Base-by-base conservation (phyloP, 2,113 vertebrate genomes). In the Myrmecobius fasciatus region DNA sequence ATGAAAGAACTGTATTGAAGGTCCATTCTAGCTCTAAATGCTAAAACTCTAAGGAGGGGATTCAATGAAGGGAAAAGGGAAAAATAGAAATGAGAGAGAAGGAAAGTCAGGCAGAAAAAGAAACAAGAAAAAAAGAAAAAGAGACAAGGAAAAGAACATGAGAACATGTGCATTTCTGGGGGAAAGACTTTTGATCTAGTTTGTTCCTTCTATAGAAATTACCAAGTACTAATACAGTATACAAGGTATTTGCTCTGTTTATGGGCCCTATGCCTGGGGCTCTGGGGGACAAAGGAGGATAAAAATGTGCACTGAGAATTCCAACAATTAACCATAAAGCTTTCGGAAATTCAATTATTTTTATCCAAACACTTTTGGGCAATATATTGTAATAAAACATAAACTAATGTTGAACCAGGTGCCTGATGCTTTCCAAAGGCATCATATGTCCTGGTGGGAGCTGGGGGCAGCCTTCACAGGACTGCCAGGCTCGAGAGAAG, bases 311-410 rank as follows among this genome's bases (percentile, higher is more conserved):
- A 94, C 93, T 46, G 89, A 98, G 96, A 96, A 97, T 96, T 97
- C 97, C 53, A 96, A 95, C 36, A 47, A 98, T 97, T 97, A 98
- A 97, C 90, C 89, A 98, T 89, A 96, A 96, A 97, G 93, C 93
- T 93, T 95, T 91, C 22, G 8, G 96, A 97, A 98, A 97, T 96
- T 96, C 93, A 97, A 97, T 97, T 96, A 97, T 94, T 98, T 96
- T 95, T 92, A 92, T 91, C 92, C 94, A 98, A 96, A 95, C 91
- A 92, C 48, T 98, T 96, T 52, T 91, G 90, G 96, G 60, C 90
- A 96, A 91, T 14, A 8, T 91, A 95, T 9, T 89, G n/a, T 90
- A 98, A 95, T 26, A 96, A 97, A 95, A 96, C 10, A 95, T 28
- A 95, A 97, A 95, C 83, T 94, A 8, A 28, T 52, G 53, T 51